Percentiles rank a stretch among this genome's conserved stretches.
Conservation (phyloP, 2,888 invertebrate genomes). For the Eupithecia vulgata region DNA sequence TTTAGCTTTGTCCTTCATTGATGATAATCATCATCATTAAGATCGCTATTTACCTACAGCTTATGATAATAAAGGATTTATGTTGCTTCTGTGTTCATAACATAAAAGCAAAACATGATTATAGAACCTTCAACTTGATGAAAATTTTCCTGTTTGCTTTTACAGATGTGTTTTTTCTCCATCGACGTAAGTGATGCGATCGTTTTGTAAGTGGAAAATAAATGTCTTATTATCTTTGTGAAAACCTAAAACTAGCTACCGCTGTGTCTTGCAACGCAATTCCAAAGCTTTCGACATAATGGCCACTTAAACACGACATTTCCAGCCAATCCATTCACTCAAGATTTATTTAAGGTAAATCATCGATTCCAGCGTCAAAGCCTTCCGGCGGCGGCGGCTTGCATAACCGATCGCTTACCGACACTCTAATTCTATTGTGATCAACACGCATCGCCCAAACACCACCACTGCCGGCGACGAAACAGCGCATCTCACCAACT, state of each 20-base stretch:
- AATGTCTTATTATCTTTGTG: neutral
- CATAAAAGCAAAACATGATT: neutral
- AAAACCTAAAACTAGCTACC: conserved; percentile 2
- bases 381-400: conserved; percentile 60
- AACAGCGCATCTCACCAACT: conserved; percentile 47
- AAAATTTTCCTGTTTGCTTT: neutral
- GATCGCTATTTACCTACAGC: neutral
- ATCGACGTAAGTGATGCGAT: too few species aligned
- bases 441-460: conserved; percentile 75
- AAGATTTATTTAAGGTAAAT: conserved; percentile 73
- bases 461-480: conserved; percentile 50
- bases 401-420: conserved; percentile 76
- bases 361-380: conserved; percentile 59
- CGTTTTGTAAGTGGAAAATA: too few species aligned
- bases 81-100: neutral
- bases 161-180: neutral
- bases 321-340: conserved; percentile 63
- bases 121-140: neutral
- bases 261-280: conserved; percentile 2
- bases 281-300: conserved; percentile 10
- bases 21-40: neutral
- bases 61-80: neutral
- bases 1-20: neutral
- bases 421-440: conserved; percentile 79
- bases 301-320: conserved; percentile 36